A percentile compares a stretch with the other conserved stretches of the same genome.
Conservation (phyloP, 2,113 vertebrate species). For the Scopus umbretta region DNA sequence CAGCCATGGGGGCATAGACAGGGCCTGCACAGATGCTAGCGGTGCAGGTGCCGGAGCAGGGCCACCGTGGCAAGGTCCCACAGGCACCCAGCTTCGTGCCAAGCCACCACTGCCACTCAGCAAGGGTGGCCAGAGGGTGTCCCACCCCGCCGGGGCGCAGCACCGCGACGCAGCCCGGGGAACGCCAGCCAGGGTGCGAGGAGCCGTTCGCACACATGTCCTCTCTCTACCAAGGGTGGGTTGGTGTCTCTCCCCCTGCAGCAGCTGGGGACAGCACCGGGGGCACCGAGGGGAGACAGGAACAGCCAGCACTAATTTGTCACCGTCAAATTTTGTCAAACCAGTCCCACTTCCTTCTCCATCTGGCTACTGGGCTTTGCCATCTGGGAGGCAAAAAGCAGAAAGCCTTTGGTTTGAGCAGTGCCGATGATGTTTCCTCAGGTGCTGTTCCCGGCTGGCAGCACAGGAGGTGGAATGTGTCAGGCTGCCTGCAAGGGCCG, state of each 20-base stretch:
- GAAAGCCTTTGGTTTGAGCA: neutral
- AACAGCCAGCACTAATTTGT: neutral
- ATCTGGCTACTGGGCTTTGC: neutral
- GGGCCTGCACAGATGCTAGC: neutral
- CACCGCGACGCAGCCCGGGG: rapidly evolving
- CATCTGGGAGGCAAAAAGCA: neutral
- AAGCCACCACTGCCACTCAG: rapidly evolving
- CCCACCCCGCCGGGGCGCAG: neutral
- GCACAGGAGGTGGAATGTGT: neutral
- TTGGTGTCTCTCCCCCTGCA: neutral
- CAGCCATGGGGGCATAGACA: neutral
- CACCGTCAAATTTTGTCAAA: neutral
- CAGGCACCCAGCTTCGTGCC: neutral
- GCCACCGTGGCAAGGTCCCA: neutral
- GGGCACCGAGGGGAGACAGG: neutral
- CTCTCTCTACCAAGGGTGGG: rapidly evolving
- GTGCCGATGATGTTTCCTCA: neutral
- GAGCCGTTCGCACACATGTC: rapidly evolving
- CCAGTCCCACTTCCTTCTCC: neutral
- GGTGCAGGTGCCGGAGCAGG: neutral
- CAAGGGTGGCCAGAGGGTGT: rapidly evolving
- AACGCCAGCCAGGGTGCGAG: neutral
- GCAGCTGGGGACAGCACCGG: neutral
- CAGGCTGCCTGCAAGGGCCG: neutral
- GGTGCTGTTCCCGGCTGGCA: neutral